Evolutionary conservation across 2,888 invertebrate genomes (phyloP).

Genomic region (Camponotus fellah): DNA sequence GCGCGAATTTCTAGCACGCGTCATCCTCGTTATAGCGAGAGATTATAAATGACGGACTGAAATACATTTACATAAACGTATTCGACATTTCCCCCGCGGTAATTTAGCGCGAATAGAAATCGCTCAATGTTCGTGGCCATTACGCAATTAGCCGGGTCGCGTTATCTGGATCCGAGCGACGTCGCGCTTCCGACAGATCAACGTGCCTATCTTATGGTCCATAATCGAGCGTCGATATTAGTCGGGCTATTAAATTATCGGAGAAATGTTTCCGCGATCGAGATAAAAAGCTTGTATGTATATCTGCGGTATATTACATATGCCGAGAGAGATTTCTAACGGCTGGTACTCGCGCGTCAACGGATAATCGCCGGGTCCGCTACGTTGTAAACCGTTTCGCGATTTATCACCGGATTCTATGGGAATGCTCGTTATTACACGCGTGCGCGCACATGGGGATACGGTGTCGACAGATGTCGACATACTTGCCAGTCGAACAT

Average conservation of each 20-base stretch:
- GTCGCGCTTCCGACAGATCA: constrained; percentile 45
- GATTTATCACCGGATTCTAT: constrained; percentile 69
- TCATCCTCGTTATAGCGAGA: constrained; percentile 23
- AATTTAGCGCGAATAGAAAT: constrained; percentile 40
- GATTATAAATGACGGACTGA: constrained; percentile 3
- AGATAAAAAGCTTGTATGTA: constrained; percentile 38
- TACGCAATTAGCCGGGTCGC: constrained; percentile 36
- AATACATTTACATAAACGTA: constrained; percentile 39
- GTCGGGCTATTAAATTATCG: constrained; percentile 61
- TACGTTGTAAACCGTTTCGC: constrained; percentile 67
- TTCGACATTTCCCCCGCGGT: constrained; percentile 19
- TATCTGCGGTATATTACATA: background rate
- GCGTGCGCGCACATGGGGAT: background rate
- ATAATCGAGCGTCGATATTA: constrained; percentile 42
- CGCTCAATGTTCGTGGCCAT: constrained; percentile 20
- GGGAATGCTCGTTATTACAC: constrained; percentile 36
- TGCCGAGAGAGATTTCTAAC: constrained; percentile 51
- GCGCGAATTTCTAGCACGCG: constrained; percentile 12
- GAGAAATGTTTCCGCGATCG: constrained; percentile 57
- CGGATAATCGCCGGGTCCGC: constrained; percentile 68
- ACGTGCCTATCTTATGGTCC: background rate
- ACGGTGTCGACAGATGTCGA: constrained; percentile 49
- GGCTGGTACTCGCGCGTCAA: constrained; percentile 40
- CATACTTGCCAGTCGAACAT: constrained; percentile 40
- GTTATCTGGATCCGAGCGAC: constrained; percentile 15